Conservation (phyloP, 2,888 invertebrate genomes). For the Nemotelus nigrinus region DNA sequence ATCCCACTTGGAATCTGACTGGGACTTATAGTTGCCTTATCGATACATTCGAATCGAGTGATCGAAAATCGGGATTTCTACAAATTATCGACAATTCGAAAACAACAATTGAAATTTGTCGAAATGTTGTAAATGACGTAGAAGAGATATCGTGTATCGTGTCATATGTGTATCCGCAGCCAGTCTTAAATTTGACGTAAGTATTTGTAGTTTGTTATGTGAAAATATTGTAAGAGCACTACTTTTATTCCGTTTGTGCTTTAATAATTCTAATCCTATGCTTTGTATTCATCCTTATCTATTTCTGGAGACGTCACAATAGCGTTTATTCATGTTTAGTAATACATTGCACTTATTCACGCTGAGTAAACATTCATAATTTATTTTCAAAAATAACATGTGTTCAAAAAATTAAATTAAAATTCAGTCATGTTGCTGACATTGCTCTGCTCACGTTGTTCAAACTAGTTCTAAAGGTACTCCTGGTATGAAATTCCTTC, state of each 20-base stretch:
- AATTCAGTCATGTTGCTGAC: no score
- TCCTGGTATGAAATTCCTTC: no score
- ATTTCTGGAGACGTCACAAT: no score
- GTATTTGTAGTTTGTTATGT: constrained; percentile 22
- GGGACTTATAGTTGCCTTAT: constrained; percentile 80
- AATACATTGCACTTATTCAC: no score
- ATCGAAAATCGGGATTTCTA: constrained; percentile 50
- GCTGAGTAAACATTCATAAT: no score
- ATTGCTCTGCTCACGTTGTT: no score
- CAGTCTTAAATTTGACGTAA: constrained; percentile 53
- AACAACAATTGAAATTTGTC: constrained; percentile 49
- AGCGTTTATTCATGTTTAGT: no score
- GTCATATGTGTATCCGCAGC: constrained; percentile 52
- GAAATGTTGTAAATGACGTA: constrained; percentile 53
- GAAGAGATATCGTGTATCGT: constrained; percentile 53
- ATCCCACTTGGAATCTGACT: constrained; percentile 75
- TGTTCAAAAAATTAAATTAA: no score
- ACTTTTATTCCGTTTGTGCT: background rate
- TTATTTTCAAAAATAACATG: no score
- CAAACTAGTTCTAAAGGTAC: no score
- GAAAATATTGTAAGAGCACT: no score
- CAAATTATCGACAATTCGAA: constrained; percentile 54
- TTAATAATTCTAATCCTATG: background rate
- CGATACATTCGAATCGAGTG: constrained; percentile 66
- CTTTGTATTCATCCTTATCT: no score